Percentiles rank a stretch among this genome's conserved stretches.
Conservation (phyloP, 2,888 invertebrate genomes). For the Drosophila birchii region DNA sequence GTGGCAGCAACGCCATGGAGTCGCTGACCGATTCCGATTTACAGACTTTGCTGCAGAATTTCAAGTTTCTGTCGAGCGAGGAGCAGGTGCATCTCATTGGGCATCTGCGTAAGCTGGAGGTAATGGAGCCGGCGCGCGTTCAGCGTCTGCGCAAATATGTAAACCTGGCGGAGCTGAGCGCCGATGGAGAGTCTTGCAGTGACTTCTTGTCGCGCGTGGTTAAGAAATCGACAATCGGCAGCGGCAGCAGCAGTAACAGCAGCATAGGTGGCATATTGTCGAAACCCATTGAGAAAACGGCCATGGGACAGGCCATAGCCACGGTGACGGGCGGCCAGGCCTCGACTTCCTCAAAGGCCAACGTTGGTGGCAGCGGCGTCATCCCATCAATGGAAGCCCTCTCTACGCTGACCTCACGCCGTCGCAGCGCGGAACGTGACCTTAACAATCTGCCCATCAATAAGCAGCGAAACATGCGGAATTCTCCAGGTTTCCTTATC, state of each 20-base stretch:
- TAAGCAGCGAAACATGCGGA: constrained; percentile 43
- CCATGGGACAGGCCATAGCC: not conserved
- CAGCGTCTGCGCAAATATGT: constrained; percentile 91
- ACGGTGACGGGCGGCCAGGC: not conserved
- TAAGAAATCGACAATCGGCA: not conserved
- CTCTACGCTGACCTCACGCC: constrained; percentile 9
- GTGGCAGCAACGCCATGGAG: constrained; percentile 87
- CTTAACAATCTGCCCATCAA: constrained; percentile 11
- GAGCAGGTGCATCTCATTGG: constrained; percentile 93
- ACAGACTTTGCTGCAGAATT: constrained; percentile 91
- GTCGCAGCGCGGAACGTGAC: constrained; percentile 45
- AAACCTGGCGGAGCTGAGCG: constrained; percentile 85
- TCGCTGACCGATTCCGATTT: constrained; percentile 92
- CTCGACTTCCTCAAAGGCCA: constrained; percentile 8
- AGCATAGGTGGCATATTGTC: not conserved
- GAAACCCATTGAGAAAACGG: constrained; percentile 12
- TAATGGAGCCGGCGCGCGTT: constrained; percentile 90
- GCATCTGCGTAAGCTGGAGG: constrained; percentile 92
- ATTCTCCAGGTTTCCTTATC: constrained; percentile 84
- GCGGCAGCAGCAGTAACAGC: constrained; percentile 28
- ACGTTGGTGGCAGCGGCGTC: constrained; percentile 14
- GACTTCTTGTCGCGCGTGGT: constrained; percentile 56
- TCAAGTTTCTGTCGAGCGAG: constrained; percentile 91
- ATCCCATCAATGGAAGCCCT: constrained; percentile 5
- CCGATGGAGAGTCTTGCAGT: constrained; percentile 67